Base-by-base conservation (phyloP, 2,113 vertebrate genomes). In the Corythoichthys haematopterus region DNA sequence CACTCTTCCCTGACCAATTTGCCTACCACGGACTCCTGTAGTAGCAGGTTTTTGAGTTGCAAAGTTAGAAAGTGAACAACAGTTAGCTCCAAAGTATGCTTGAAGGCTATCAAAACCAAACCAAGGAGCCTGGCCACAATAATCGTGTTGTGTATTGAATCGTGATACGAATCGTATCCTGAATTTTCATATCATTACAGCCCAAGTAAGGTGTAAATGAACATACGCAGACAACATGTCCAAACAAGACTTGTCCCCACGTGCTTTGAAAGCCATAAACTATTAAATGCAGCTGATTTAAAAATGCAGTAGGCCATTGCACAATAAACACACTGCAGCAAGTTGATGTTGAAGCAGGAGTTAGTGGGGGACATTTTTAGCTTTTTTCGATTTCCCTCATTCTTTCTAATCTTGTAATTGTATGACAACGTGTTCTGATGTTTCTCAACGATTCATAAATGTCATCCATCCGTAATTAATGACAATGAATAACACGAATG, bases 351-450 rank as follows among this genome's bases (percentile, higher is more conserved):
- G 20, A 6, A 61, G 33, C 57, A 59, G 36, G 66, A 73, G 45
- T 62, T 45, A 57, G 47, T 5, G 51, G 38, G 10, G 70, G 68
- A 52, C 81, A 80, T 81, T 75, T 80, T 74, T 72, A 81, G 68
- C 68, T 37, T 51, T n/a, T 20, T 60, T 48, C 50, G 28, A 13
- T 37, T 57, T 14, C 52, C 35, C 46, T 11, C 46, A 37, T 47
- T 3, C 53, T 20, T 52, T 37, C 55, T 58, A 6, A 4, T 20
- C 64, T 35, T 70, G 64, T 64, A 14, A 66, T 8, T 16, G 37
- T 6, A 15, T 5, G 3, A 6, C 48, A 50, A 16, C 6, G 50
- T 20, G 50, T n/a, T n/a, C n/a, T 52, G 50, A 52, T 52, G 50
- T n/a, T n/a, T 52, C 6, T 7, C 6, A 52, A n/a, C 50, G 50